Evolutionary conservation across 2,113 vertebrate genomes (phyloP), one percentile per base, ranked within the genome.

Genomic region (Sapayoa aenigma): DNA sequence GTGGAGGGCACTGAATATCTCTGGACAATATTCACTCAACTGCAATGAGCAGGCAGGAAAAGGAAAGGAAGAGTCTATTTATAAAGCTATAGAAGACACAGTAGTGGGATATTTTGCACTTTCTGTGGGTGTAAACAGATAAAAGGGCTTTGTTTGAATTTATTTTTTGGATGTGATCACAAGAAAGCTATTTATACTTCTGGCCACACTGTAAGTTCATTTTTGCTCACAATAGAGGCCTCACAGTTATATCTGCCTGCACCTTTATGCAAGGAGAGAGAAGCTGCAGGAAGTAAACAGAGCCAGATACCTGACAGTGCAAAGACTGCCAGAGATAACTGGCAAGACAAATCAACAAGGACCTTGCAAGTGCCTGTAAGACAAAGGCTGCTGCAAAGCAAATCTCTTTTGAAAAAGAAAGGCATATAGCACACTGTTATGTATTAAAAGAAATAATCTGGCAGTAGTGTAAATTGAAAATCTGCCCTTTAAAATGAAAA

Each of bases 191-290:
- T 89, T 95, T 83, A 59, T 79, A 55, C 33, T 78, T 59, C 72
- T 78, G 79, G 24, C 35, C 55, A 47, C 42, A 33, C 9, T 44
- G 35, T 35, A 89, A 89, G 62, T 76, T 47, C 41, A 19, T 66
- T 95, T 94, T 67, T 83, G 55, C 67, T 77, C 63, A 85, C 59
- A 96, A 80, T 67, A 88, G 85, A 80, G 37, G 59, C 55, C 55
- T 95, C 55, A 8, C 30, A 67, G 71, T 55, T 88, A 10, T 42
- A 33, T n/a, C 90, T 88, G 55, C 46, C 67, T 77, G 21, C 39
- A 59, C 55, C 42, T 88, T 94, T 86, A 37, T 69, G 15, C 35
- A 60, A 67, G 31, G 58, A 94, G 67, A 80, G 60, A 77, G 88
- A 91, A 93, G 75, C 87, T 80, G 35, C 47, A 50, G 87, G 79